Evolutionary conservation across 1,140 invertebrate species (phyloP), one percentile per base, ranked within the genome.

Genomic region (Akabosia matsudoensis): DNA sequence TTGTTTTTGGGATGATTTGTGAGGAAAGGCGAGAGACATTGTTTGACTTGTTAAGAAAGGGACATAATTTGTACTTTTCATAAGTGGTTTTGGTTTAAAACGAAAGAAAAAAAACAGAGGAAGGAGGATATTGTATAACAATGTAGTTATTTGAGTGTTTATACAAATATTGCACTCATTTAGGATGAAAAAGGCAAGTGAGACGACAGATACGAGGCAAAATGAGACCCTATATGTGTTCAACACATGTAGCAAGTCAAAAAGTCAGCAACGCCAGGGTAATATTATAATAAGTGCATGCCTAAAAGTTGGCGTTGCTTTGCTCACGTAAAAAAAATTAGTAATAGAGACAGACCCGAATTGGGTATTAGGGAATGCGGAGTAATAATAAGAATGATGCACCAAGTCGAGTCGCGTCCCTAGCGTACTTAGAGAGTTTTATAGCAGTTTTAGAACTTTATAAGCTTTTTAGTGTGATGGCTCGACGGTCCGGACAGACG

Each of bases 51-150:
- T 67, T 67, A 31, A 31, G 61, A 31, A 67, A 67, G 31, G 61
- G 61, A 67, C 61, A 67, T 67, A 67, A 67, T 67, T 67, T 67
- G 61, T 67, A 67, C 61, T 67, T 67, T 67, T 67, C 61, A 7
- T 30, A 67, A 67, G 61, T 67, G 54, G 54, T 61, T 61, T 51
- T 61, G 4, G 54, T 61, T 61, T 10, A 14, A 61, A 61, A 4
- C 13, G 24, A 24, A 61, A 13, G 54, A 61, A 61, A 22, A 7
- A 22, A 14, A 22, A 61, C 7, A 61, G 37, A 45, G 37, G 18
- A 18, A 18, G 37, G 18, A 10, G 18, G 7, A 18, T 7, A 45
- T 45, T 45, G 37, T 45, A 45, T 45, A 45, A 45, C 37, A 45
- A 45, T 45, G 37, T 45, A 45, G 7, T 10, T 18, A 45, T 45